A percentile compares a stretch with the other conserved stretches of the same genome.
Evolutionary conservation across 1,140 invertebrate species (phyloP).

Genomic region (Cydia splendana): DNA sequence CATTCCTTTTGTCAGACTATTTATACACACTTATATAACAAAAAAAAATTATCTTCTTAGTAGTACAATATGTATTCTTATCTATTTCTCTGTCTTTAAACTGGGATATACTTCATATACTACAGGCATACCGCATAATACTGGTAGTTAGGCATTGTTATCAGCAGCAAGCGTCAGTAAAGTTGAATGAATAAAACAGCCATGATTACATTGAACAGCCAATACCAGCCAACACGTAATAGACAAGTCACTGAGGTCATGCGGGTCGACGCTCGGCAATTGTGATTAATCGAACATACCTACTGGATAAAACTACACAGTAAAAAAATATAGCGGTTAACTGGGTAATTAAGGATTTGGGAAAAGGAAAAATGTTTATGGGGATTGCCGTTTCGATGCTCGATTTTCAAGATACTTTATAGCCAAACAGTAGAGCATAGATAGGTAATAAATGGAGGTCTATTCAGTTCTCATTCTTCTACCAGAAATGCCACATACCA

Average conservation of each 20-base stretch:
- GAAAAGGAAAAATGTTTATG: too few species aligned
- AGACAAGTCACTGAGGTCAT: slow-evolving; percentile 26
- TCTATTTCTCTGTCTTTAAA: too few species aligned
- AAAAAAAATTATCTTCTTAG: not conserved
- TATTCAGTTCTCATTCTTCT: too few species aligned
- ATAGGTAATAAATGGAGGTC: too few species aligned
- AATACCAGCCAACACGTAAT: not conserved
- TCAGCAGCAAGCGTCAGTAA: not conserved
- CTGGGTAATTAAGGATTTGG: too few species aligned
- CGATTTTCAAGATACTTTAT: too few species aligned
- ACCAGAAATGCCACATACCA: too few species aligned
- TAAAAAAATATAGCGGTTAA: not conserved
- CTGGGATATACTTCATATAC: too few species aligned
- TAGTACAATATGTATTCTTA: not conserved
- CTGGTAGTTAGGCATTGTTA: not conserved
- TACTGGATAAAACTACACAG: slow-evolving; percentile 3
- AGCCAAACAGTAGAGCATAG: too few species aligned
- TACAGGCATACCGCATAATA: too few species aligned
- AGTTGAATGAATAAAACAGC: slow-evolving; percentile 22
- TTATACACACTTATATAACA: not conserved
- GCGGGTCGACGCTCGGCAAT: slow-evolving; percentile 28
- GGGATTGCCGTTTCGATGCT: too few species aligned
- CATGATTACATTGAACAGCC: slow-evolving; percentile 8
- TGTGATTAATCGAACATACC: slow-evolving; percentile 12
- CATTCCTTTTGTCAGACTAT: slow-evolving; percentile 46